Conservation (phyloP, 2,797 vertebrate genomes). For the Pseudochaenichthys georgianus region DNA sequence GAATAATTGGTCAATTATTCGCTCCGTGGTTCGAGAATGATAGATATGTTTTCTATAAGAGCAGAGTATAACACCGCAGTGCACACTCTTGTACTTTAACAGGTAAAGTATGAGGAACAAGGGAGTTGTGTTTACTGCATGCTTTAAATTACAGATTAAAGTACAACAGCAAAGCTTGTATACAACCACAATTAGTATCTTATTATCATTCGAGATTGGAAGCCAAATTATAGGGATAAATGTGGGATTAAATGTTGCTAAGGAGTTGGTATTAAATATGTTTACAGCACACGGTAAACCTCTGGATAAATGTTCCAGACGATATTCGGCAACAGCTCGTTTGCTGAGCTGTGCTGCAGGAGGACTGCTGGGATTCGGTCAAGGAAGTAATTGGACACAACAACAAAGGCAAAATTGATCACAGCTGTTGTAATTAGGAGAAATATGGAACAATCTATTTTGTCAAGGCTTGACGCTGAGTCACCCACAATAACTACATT, state of each 20-base stretch:
- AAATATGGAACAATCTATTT: slow-evolving; percentile 74
- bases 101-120: slow-evolving; percentile 24
- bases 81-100: slow-evolving; percentile 27
- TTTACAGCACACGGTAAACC: slow-evolving; percentile 39
- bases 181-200: slow-evolving; percentile 34
- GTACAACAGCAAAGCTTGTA: slow-evolving; percentile 1
- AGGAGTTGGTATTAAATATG: slow-evolving; percentile 51
- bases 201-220: slow-evolving; percentile 45
- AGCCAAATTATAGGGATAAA: slow-evolving; percentile 51
- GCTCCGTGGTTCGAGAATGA: slow-evolving; percentile 72
- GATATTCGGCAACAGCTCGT: slow-evolving; percentile 52
- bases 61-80: slow-evolving; percentile 62
- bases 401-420: slow-evolving; percentile 66
- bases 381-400: slow-evolving; percentile 81
- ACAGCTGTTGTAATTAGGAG: slow-evolving; percentile 81
- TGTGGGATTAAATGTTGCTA: slow-evolving; percentile 45
- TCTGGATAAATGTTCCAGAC: slow-evolving; percentile 57
- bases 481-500: slow-evolving; percentile 26
- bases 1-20: slow-evolving; percentile 84
- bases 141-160: slow-evolving; percentile 6
- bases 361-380: slow-evolving; percentile 76
- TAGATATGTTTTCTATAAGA: slow-evolving; percentile 74
- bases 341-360: slow-evolving; percentile 60
- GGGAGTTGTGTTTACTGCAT: slow-evolving; percentile 18
- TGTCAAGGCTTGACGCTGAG: slow-evolving; percentile 20